Base-by-base conservation (phyloP, 2,888 invertebrate genomes). In the Lepeophtheirus nordmannii region DNA sequence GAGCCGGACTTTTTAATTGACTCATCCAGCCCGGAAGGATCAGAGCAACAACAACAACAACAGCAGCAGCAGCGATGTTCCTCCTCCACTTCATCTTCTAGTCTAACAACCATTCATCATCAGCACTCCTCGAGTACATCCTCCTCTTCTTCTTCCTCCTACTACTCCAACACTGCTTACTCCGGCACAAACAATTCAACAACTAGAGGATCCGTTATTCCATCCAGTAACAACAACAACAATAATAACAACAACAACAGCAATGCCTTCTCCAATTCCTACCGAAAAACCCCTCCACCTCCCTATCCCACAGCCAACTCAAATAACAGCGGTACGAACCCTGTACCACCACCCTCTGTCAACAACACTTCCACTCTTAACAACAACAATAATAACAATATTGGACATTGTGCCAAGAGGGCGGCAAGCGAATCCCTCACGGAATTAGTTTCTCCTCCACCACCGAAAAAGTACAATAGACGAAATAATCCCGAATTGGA, bases 401-500 rank as follows among this genome's bases (percentile, higher is more conserved):
- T 14, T 17, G 53, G 53, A n/a, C 53, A 46, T 17, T 46, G 53
- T 46, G 53, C 53, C 14, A 46, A 46, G 8, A 14, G 53, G n/a
- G 2, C 2, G 5, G 53, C 53, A 46, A n/a, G n/a, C 53, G 53
- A 46, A 8, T 46, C 53, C 5, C 53, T 46, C 53, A 46, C 53
- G 53, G 53, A 46, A 17, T 17, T 46, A 14, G 53, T 46, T 14
- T 46, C 53, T 46, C 53, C 53, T 46, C 53, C 53, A 8, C 53
- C 53, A 46, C 53, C 53, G n/a, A 46, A 46, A 46, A 46, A 46
- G 53, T 46, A 46, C 53, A 46, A 46, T 46, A 81, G 94, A 70
- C 82, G 93, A 74, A 94, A 94, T 78, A 96, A 96, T 78, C 94
- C 94, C 0, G 94, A 96, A 76, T 78, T 96, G 72, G 94, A 96